phyloP scores from a whole-genome alignment of 2,797 vertebrate genomes.

The Todus mexicanus region DNA sequence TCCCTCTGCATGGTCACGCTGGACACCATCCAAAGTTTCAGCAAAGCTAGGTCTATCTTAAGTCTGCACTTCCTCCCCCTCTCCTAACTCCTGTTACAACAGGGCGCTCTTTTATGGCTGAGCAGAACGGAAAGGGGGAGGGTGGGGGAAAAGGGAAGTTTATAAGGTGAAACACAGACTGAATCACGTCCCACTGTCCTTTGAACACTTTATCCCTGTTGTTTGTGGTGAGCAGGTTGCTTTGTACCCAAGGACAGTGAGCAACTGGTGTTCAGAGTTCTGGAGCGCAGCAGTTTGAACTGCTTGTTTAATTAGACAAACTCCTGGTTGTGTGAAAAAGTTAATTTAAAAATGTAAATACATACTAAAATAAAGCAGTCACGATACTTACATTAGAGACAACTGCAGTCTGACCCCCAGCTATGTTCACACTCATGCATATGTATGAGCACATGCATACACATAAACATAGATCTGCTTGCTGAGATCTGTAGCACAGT shows the following conservation, averaged over 20 bases:
- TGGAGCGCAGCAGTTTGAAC: background rate
- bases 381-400: background rate
- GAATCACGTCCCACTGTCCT: conserved; percentile 25
- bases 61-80: conserved; percentile 28
- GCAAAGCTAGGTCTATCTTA: conserved; percentile 25
- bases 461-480: background rate
- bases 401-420: background rate
- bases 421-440: background rate
- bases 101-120: conserved; percentile 9
- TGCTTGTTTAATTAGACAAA: background rate
- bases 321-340: background rate
- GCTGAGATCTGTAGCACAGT: background rate
- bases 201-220: background rate
- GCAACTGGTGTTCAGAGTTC: background rate
- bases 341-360: background rate
- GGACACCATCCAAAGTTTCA: conserved; percentile 46
- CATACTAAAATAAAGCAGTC: background rate
- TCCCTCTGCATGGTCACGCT: conserved; percentile 49
- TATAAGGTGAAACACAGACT: conserved; percentile 40
- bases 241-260: background rate
- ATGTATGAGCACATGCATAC: background rate
- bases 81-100: conserved; percentile 53
- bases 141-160: background rate
- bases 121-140: background rate
- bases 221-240: background rate